Conservation (phyloP, 1,140 invertebrate species). For the Drosophila santomea region DNA sequence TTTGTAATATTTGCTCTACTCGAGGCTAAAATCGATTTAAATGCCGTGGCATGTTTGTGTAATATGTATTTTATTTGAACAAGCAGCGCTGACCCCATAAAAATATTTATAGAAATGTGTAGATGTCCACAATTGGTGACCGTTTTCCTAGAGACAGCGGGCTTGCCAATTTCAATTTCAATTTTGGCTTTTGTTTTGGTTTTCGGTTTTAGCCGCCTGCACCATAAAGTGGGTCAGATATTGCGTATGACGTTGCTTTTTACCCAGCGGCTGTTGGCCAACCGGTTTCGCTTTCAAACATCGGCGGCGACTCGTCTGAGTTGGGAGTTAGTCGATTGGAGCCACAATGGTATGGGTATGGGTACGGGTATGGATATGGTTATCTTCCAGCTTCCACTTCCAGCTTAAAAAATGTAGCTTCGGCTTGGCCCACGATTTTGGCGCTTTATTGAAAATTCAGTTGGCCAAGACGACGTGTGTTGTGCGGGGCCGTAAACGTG, state of each 20-base stretch:
- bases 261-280: constrained; percentile 39
- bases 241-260: constrained; percentile 67
- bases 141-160: constrained; percentile 27
- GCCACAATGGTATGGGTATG: background rate
- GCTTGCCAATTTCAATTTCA: constrained; percentile 68
- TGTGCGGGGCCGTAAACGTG: constrained; percentile 51
- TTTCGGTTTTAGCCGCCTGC: constrained; percentile 28
- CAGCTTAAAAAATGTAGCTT: constrained; percentile 1
- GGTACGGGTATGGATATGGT: background rate
- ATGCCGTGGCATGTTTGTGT: constrained; percentile 25
- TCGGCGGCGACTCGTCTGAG: constrained; percentile 55
- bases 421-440: constrained; percentile 49
- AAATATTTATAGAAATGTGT: constrained; percentile 38
- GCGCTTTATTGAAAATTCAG: constrained; percentile 78
- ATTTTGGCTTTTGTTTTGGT: constrained; percentile 35
- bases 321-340: constrained; percentile 32
- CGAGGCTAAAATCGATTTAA: constrained; percentile 31
- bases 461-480: constrained; percentile 54
- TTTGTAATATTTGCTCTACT: constrained; percentile 20
- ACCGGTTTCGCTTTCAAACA: constrained; percentile 62
- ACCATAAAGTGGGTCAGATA: constrained; percentile 71
- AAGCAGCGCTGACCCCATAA: constrained; percentile 22
- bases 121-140: constrained; percentile 33
- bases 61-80: constrained; percentile 17
- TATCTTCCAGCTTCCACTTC: constrained; percentile 46